Evolutionary conservation across 1,140 invertebrate species (phyloP).

Genomic region (Hypothenemus hampei): DNA sequence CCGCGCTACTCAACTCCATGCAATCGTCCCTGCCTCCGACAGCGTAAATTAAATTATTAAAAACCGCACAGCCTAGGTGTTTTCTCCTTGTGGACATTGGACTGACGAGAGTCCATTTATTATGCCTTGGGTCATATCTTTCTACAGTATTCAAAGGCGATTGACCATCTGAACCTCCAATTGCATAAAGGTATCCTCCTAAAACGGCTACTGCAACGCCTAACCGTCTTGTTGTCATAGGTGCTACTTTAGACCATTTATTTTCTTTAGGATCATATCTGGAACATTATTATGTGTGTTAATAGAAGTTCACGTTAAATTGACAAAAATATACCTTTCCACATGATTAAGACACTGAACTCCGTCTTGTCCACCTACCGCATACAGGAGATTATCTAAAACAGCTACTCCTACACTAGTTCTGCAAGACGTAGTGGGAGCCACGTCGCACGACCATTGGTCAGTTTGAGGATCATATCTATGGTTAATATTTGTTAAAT

Average conservation of each 20-base stretch:
- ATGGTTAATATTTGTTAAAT: not conserved
- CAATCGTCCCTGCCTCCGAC: constrained; percentile 94
- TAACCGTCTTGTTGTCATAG: constrained; percentile 92
- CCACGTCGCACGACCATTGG: constrained; percentile 97
- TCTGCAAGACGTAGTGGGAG: constrained; percentile 93
- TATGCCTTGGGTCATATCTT: constrained; percentile 91
- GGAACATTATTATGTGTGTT: constrained; percentile 14
- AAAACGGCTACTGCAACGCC: constrained; percentile 97
- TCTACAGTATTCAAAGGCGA: constrained; percentile 93
- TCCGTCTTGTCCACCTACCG: constrained; percentile 96
- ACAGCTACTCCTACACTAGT: constrained; percentile 98
- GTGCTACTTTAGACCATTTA: constrained; percentile 94
- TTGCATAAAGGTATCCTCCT: constrained; percentile 93
- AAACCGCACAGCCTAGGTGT: constrained; percentile 97
- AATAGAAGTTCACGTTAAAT: too few relatives aligned
- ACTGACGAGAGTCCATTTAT: constrained; percentile 93
- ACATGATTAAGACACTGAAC: constrained; percentile 89
- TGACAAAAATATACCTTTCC: constrained; percentile 52
- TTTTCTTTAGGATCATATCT: constrained; percentile 97
- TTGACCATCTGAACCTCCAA: constrained; percentile 95
- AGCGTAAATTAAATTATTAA: constrained; percentile 97
- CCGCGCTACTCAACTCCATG: constrained; percentile 93
- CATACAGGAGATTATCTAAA: constrained; percentile 92
- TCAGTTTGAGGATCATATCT: constrained; percentile 97
- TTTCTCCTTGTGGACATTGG: constrained; percentile 96